Evolutionary conservation across 2,113 vertebrate genomes (phyloP), one percentile per base, ranked within the genome.

Genomic region (Synchiropus splendidus): DNA sequence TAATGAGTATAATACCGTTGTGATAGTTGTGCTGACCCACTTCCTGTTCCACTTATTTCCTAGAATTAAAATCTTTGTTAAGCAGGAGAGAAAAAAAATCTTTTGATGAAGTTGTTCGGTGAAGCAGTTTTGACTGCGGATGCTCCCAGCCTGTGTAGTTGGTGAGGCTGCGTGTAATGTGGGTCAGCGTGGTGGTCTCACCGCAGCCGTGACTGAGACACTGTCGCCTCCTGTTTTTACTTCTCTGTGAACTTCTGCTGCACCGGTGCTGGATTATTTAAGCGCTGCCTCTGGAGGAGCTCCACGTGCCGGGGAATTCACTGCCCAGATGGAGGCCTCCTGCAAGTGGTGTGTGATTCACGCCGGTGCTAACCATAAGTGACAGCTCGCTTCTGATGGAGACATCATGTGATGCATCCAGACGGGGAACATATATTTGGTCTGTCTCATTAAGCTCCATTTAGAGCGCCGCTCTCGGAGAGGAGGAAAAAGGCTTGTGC

Each of bases 151-250:
- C 32, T 9, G 47, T 34, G 31, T 31, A 41, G 42, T 37, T 64
- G 45, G 51, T n/a, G n/a, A n/a, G n/a, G n/a, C n/a, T n/a, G n/a
- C n/a, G n/a, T 65, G 21, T 66, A 67, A 72, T 77, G 66, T 68
- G 58, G 51, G 51, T 51, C 56, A 48, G 31, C 51, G 48, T 34
- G 16, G 55, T 48, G 40, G 36, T 50, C 54, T 12, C 44, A 53
- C 56, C 52, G 64, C 67, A 58, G 71, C 60, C 52, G 14, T 31
- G 45, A 49, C 42, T 46, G 56, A 46, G 61, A 54, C 57, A 54
- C 58, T 59, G 60, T 67, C 41, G 44, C 53, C 36, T 58, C 47
- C 83, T 68, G 62, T 71, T 67, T 83, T 83, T 82, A 80, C 42
- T 58, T 66, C 50, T 64, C 69, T 36, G 45, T 54, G 51, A 56